Conservation (phyloP, 1,140 invertebrate genomes). For the Orchestia grillus region DNA sequence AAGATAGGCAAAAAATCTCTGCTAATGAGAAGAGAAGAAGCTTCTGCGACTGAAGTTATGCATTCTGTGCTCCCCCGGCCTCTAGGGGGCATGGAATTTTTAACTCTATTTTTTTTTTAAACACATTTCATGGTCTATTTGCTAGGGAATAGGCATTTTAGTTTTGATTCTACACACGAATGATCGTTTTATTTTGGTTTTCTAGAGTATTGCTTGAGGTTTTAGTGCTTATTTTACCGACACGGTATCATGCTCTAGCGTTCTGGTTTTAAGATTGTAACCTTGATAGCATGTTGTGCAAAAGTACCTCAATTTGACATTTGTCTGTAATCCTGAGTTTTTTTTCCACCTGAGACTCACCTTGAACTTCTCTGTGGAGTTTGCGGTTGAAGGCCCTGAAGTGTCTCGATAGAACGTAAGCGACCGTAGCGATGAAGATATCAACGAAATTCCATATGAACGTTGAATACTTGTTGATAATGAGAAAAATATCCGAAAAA, state of each 20-base stretch:
- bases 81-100: no score
- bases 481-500: slow-evolving; percentile 59
- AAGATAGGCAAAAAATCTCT: not conserved
- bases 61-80: not conserved
- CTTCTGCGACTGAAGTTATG: not conserved
- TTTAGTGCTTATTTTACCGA: no score
- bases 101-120: no score
- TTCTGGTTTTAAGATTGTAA: no score
- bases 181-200: no score
- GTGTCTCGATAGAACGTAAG: slow-evolving; percentile 58
- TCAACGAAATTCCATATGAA: slow-evolving; percentile 64
- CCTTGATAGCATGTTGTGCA: not conserved
- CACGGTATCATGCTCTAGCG: no score
- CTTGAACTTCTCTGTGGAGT: not conserved
- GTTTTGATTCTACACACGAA: no score
- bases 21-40: not conserved
- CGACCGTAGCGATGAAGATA: slow-evolving; percentile 55
- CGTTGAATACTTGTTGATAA: slow-evolving; percentile 64
- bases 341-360: not conserved
- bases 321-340: not conserved
- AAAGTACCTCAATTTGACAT: not conserved
- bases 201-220: no score
- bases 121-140: no score
- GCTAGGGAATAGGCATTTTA: no score
- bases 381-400: slow-evolving; percentile 55